Evolutionary conservation across 2,888 invertebrate genomes (phyloP), one percentile per base, ranked within the genome.

Genomic region (Crocallis elinguaria): DNA sequence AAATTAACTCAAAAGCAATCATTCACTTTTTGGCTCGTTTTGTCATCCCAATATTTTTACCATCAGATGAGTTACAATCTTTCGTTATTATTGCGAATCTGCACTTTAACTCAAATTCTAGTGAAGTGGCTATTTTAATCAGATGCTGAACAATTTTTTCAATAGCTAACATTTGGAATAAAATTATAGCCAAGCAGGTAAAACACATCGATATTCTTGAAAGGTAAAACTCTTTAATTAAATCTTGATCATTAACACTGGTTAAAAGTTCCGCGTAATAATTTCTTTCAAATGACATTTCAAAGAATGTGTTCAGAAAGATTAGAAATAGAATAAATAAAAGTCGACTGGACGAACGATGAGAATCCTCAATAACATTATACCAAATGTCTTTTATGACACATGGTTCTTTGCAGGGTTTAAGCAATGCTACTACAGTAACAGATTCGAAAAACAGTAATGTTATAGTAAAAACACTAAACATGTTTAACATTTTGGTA

Each of bases 31-130:
- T n/a, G n/a, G n/a, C n/a, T n/a, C n/a, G n/a, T 3, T 19, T 32
- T 12, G 14, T 13, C 5, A 32, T 17, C 1, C 6, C 23, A 13
- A 37, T 23, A 37, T 23, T 11, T 12, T 6, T 23, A 12, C 7
- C 23, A 7, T 6, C 13, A 8, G 72, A 70, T 2, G 64, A 53
- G 41, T 69, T 57, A 2, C 63, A 62, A 0, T 29, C 43, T 32
- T 66, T 64, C 4, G 9, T 44, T 32, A 87, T 58, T 56, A 88
- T 76, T 0, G 86, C 76, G 62, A 85, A 67, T 53, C 86, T 66
- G 50, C 86, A 88, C 87, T 85, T 86, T 0, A 85, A 35, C 55
- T 88, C 87, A 57, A 81, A 88, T 48, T 88, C 88, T 1, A 88
- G 49, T 27, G 86, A 57, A 4, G 80, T 67, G 19, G 86, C 84